A percentile compares a stretch with the other conserved stretches of the same genome.
Conservation (phyloP, 2,797 vertebrate species). For the Muscicapa comitata region DNA sequence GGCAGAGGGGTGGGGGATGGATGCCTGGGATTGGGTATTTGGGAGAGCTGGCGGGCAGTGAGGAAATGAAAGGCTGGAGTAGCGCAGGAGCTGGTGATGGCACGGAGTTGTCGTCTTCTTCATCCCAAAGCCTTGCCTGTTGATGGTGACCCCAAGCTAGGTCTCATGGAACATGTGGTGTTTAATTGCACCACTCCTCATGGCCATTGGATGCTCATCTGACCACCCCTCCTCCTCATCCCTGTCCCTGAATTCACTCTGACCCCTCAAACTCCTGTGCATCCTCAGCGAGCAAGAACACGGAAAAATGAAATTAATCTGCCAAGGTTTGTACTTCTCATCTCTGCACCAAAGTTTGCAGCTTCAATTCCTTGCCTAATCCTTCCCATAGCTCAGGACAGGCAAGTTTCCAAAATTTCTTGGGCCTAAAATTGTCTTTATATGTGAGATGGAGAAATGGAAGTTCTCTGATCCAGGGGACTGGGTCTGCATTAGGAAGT, state of each 20-base stretch:
- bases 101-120: accelerated
- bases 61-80: background rate
- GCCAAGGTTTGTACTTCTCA: background rate
- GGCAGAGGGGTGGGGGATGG: background rate
- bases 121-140: background rate
- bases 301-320: background rate
- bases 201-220: background rate
- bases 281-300: accelerated
- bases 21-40: background rate
- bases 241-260: background rate
- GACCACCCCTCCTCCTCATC: background rate
- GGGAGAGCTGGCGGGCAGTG: background rate
- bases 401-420: background rate
- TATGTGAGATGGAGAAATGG: background rate
- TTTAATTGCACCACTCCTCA: background rate
- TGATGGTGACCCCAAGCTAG: background rate
- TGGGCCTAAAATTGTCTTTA: background rate
- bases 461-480: background rate
- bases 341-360: background rate
- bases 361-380: background rate
- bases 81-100: background rate
- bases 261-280: background rate
- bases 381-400: background rate
- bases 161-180: accelerated
- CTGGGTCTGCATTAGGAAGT: background rate